A percentile compares a stretch with the other conserved stretches of the same genome.
Conservation (phyloP, 2,113 vertebrate genomes). For the Dendropsophus ebraccatus region DNA sequence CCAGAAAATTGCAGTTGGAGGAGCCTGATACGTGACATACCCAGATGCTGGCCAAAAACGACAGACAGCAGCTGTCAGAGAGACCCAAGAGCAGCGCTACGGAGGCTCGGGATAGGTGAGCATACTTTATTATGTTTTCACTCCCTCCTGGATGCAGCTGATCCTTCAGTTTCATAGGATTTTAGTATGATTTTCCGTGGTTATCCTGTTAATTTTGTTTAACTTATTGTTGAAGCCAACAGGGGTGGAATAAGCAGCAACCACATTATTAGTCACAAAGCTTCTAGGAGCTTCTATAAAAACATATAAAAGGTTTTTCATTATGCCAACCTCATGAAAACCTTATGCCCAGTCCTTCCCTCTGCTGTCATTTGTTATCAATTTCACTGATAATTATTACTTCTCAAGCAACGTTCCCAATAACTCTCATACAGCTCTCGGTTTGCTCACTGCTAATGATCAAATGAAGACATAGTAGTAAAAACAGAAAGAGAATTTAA, state of each 20-base stretch:
- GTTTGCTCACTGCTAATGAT: slow-evolving; percentile 10
- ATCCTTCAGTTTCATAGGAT: too few species aligned
- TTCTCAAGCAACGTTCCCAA: slow-evolving; percentile 22
- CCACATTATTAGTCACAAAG: background rate
- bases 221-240: background rate
- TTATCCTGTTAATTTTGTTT: background rate
- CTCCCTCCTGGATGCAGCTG: too few species aligned
- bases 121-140: too few species aligned
- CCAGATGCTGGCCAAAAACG: too few species aligned
- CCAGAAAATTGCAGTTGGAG: too few species aligned
- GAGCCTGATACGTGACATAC: too few species aligned
- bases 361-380: background rate
- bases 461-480: background rate
- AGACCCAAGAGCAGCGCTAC: too few species aligned
- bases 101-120: too few species aligned
- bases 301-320: background rate
- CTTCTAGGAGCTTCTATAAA: slow-evolving; percentile 8
- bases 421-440: background rate
- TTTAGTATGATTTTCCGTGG: too few species aligned
- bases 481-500: slow-evolving; percentile 29
- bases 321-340: slow-evolving; percentile 4
- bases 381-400: background rate
- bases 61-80: too few species aligned
- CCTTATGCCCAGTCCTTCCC: background rate
- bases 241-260: background rate